A percentile compares a stretch with the other conserved stretches of the same genome.
These are phyloP conservation scores for Eupsilia transversa DNA, from an alignment of 2,888 invertebrate species.

Conservation along the genomic window DNA sequence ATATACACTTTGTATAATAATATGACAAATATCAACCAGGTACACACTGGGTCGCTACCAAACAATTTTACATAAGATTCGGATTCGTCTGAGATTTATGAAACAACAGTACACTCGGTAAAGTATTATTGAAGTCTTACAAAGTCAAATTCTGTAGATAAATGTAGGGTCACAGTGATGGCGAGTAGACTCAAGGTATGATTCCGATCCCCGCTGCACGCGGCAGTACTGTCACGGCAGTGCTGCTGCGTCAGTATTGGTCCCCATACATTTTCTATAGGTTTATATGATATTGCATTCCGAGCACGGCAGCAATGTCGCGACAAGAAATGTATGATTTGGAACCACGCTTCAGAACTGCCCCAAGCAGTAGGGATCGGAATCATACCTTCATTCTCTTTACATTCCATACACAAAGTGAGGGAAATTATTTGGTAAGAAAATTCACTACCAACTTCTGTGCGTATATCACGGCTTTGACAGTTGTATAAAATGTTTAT, in stretches of 20 bases:
- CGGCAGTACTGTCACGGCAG: too few species aligned
- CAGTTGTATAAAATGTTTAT: not conserved
- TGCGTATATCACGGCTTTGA: not conserved
- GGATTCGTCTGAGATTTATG: slow-evolving; percentile 73
- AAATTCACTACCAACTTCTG: not conserved
- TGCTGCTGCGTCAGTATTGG: too few species aligned
- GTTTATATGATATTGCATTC: too few species aligned
- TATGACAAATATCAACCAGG: slow-evolving; percentile 31
- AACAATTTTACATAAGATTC: slow-evolving; percentile 75
- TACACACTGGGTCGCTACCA: slow-evolving; percentile 55
- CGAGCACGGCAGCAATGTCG: too few species aligned
- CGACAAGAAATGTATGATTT: too few species aligned
- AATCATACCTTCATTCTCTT: too few species aligned
- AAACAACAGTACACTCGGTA: slow-evolving; percentile 73
- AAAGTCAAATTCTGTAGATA: slow-evolving; percentile 74
- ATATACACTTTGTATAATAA: not conserved
- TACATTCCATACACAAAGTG: too few species aligned
- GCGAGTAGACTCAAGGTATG: slow-evolving; percentile 47
- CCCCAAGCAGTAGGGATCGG: too few species aligned
- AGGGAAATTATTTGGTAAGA: not conserved
- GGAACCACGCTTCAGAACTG: too few species aligned
- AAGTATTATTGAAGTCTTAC: slow-evolving; percentile 78
- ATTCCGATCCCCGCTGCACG: too few species aligned
- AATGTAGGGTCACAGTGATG: slow-evolving; percentile 53
- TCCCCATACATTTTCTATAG: too few species aligned